A percentile compares a stretch with the other conserved stretches of the same genome.
Evolutionary conservation across 2,888 invertebrate species (phyloP).

Genomic region (Falcaria lacertinaria): DNA sequence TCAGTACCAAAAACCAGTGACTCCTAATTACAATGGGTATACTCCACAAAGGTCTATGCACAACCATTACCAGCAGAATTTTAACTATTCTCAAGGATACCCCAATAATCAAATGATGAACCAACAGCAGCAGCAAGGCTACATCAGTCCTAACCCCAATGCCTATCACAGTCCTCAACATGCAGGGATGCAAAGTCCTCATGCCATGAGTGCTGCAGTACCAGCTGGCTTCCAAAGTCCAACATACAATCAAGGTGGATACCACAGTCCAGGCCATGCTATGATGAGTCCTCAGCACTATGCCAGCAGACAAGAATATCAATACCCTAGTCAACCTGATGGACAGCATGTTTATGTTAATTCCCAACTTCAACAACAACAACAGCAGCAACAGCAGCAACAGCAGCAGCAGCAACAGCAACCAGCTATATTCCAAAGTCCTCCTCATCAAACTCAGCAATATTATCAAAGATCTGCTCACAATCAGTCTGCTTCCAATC

Average conservation of each 20-base stretch:
- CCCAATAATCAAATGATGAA: constrained; percentile 54
- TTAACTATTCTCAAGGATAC: constrained; percentile 62
- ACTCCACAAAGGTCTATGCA: constrained; percentile 62
- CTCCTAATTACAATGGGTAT: constrained; percentile 57
- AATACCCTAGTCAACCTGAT: constrained; percentile 58
- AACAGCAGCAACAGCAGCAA: constrained; percentile 23
- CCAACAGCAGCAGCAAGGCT: constrained; percentile 56
- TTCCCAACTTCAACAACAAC: constrained; percentile 45
- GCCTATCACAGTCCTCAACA: constrained; percentile 68
- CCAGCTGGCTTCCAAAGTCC: constrained; percentile 68
- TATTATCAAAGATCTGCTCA: constrained; percentile 64
- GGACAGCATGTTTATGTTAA: constrained; percentile 59
- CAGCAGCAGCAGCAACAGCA: constrained; percentile 42
- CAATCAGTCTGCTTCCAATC: constrained; percentile 36
- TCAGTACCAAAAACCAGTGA: constrained; percentile 65
- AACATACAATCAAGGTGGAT: constrained; percentile 64
- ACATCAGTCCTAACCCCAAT: constrained; percentile 56
- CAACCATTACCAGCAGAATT: constrained; percentile 61
- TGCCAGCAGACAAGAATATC: constrained; percentile 56
- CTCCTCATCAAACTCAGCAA: constrained; percentile 59
- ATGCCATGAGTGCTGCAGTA: constrained; percentile 54
- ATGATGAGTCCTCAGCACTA: constrained; percentile 70
- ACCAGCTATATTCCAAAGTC: constrained; percentile 55
- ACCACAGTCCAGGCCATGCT: constrained; percentile 60
- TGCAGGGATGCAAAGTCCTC: constrained; percentile 63